Conservation (phyloP, 2,113 vertebrate species). For the Globicephala melas region DNA sequence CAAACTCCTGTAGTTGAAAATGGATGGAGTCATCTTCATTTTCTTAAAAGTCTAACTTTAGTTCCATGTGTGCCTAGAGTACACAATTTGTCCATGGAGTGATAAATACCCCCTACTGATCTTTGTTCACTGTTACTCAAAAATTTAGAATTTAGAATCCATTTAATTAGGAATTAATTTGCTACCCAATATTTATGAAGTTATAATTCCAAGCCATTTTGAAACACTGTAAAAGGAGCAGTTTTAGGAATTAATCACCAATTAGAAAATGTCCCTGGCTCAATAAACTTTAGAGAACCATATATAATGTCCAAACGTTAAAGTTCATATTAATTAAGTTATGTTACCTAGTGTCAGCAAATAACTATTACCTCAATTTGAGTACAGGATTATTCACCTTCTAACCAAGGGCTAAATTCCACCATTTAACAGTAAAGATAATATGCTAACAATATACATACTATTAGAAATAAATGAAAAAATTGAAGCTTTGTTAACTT, state of each 20-base stretch:
- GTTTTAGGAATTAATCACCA: not conserved
- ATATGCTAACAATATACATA: not conserved
- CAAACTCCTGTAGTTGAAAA: not conserved
- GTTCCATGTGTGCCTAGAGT: not conserved
- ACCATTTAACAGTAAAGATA: not conserved
- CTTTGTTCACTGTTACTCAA: not conserved
- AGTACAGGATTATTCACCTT: not conserved
- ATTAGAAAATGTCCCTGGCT: not conserved
- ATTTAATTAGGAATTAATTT: not conserved
- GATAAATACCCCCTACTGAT: not conserved
- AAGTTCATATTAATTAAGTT: not conserved
- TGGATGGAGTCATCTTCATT: not conserved
- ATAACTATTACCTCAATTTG: not conserved
- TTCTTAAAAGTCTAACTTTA: not conserved
- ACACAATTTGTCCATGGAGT: not conserved
- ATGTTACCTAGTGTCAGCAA: not conserved
- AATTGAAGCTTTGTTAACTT: not conserved
- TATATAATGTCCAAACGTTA: not conserved
- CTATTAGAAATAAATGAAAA: not conserved
- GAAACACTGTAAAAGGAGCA: not conserved
- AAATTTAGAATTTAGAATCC: not conserved
- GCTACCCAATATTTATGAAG: not conserved
- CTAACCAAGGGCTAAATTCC: not conserved
- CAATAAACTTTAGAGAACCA: not conserved
- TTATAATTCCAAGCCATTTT: not conserved